phyloP scores from a whole-genome alignment of 2,888 invertebrate genomes.

The Orgyia antiqua region DNA sequence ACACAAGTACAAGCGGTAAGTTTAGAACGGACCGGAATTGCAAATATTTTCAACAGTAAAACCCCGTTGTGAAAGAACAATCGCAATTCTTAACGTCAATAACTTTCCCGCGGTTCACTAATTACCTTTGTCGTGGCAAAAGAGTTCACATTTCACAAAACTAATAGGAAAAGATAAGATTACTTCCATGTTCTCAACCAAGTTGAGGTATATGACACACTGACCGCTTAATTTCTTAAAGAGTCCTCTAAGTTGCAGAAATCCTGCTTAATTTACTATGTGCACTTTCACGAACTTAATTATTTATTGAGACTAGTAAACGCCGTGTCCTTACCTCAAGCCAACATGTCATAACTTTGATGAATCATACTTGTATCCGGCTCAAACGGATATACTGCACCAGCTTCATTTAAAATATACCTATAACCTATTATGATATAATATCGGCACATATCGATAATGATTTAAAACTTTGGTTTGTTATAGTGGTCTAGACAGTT shows the following conservation, averaged over 20 bases:
- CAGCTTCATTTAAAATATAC: too few species aligned
- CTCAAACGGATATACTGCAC: neutral
- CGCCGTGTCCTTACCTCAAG: too few species aligned
- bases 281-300: constrained; percentile 53
- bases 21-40: too few species aligned
- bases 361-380: constrained; percentile 22
- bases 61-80: constrained; percentile 31
- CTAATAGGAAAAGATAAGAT: constrained; percentile 36
- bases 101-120: constrained; percentile 46
- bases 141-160: constrained; percentile 17
- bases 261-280: constrained; percentile 40
- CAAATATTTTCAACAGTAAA: constrained; percentile 16
- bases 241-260: constrained; percentile 37
- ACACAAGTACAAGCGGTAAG: too few species aligned
- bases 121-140: constrained; percentile 26
- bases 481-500: constrained; percentile 10
- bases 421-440: constrained; percentile 3
- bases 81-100: constrained; percentile 32
- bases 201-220: constrained; percentile 43
- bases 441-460: constrained; percentile 1
- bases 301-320: constrained; percentile 29
- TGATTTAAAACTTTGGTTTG: neutral
- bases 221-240: constrained; percentile 55
- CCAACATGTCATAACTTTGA: too few species aligned
- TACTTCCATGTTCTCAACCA: constrained; percentile 32